These are phyloP conservation scores for Rhingia campestris DNA, from an alignment of 2,888 invertebrate genomes.

Conservation along the genomic window DNA sequence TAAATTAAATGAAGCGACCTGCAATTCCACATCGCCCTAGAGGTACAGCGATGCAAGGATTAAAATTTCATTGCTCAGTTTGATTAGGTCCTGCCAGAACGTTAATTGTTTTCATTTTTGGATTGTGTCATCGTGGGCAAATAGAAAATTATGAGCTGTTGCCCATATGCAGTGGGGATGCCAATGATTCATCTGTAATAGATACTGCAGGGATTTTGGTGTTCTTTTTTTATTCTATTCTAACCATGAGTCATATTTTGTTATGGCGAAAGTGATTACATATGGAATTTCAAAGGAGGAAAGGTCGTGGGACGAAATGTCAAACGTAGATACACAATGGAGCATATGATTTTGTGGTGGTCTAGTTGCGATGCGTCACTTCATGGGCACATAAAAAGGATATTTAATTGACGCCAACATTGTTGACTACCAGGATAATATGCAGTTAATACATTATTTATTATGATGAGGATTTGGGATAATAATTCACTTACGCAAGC, in stretches of 20 bases:
- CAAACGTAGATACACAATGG: constrained; percentile 15
- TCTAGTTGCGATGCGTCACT: constrained; percentile 27
- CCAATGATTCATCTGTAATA: constrained; percentile 59
- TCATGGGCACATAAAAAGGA: constrained; percentile 18
- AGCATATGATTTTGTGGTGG: constrained; percentile 5
- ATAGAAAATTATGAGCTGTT: too few relatives aligned
- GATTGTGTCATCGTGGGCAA: background rate
- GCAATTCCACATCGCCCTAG: constrained; percentile 26
- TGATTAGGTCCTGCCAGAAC: constrained; percentile 56
- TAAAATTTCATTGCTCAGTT: constrained; percentile 51
- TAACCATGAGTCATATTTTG: constrained; percentile 56
- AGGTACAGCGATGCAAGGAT: constrained; percentile 14
- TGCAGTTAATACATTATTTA: constrained; percentile 8
- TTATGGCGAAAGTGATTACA: constrained; percentile 47
- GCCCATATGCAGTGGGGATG: constrained; percentile 1
- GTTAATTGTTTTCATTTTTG: constrained; percentile 59
- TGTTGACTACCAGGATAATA: background rate
- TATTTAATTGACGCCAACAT: constrained; percentile 21
- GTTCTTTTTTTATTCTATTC: background rate
- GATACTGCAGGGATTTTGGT: constrained; percentile 24
- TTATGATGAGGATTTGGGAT: constrained; percentile 24
- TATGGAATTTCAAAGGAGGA: constrained; percentile 38
- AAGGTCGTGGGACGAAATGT: constrained; percentile 57
- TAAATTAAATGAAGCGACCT: constrained; percentile 58
- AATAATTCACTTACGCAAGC: background rate